Evolutionary conservation across 2,797 vertebrate genomes (phyloP).

Genomic region (Streptopelia turtur): DNA sequence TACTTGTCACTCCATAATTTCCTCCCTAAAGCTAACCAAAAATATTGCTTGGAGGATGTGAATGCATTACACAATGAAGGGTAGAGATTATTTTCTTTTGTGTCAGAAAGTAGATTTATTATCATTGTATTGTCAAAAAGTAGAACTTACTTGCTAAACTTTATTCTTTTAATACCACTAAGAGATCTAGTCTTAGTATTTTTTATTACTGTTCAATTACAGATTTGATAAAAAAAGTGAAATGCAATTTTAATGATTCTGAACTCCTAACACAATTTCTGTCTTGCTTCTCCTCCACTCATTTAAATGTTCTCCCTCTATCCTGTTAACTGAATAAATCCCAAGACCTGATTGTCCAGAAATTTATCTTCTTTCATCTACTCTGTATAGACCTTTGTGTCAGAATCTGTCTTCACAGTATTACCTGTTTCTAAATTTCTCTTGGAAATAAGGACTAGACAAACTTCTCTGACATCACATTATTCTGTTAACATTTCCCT

Average conservation of each 20-base stretch:
- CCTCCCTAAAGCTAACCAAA: constrained; percentile 36
- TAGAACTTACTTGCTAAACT: background rate
- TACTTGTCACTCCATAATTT: constrained; percentile 46
- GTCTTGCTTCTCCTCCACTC: background rate
- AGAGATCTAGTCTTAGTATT: background rate
- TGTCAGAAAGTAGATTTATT: background rate
- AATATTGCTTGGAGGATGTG: background rate
- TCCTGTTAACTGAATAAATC: constrained; percentile 1
- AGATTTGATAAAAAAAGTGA: background rate
- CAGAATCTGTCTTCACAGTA: background rate
- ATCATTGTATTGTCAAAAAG: background rate
- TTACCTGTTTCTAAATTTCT: background rate
- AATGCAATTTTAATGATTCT: background rate
- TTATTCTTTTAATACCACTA: background rate
- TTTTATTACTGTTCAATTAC: background rate
- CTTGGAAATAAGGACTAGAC: constrained; percentile 3
- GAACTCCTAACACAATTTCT: background rate
- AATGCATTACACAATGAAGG: background rate
- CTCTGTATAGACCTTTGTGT: background rate
- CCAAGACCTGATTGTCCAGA: background rate
- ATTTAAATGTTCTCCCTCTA: background rate
- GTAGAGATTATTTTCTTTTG: background rate
- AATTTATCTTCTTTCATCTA: constrained; percentile 34
- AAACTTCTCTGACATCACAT: background rate
- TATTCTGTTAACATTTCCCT: background rate